Base-by-base conservation (phyloP, 2,113 vertebrate species). In the Daboia siamensis region DNA sequence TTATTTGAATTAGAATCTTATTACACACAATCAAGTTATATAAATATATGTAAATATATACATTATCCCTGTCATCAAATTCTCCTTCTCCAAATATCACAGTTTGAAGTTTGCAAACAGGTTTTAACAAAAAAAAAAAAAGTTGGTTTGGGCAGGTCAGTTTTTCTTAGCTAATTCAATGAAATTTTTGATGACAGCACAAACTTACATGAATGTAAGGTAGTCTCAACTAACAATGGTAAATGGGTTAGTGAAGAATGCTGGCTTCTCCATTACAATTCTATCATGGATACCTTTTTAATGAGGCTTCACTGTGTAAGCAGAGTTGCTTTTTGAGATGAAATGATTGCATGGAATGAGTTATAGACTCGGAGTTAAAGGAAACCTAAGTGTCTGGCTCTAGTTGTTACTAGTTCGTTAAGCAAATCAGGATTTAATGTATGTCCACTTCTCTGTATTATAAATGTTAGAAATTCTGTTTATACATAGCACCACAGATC, bases 91-190 rank as follows among this genome's bases (percentile, higher is more conserved):
- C 29, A 74, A 74, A 74, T 74, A 17, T 74, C 2, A 74, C 69
- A 80, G 15, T 39, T 80, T 33, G 69, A 39, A 15, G 69, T 80
- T n/a, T 33, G n/a, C n/a, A 33, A n/a, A 17, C 69, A 74, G 64
- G n/a, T 74, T 33, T 33, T 17, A 1, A 15, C 17, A 3, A 26
- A 0, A 5, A 6, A 2, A 6, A 1, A 13, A 5, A 29, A 12
- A 64, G 26, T 17, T 15, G n/a, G 64, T 33, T 69, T 6, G 12
- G 4, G 4, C 12, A 15, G 64, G 64, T 55, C 17, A 55, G 54
- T 69, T 69, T 69, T 24, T 7, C 39, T 39, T 20, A 6, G 55
- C 20, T 39, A 20, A 39, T 11, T 17, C 56, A 89, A 26, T 3
- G 12, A 15, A 29, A 8, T 15, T 61, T 39, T 89, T 61, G 20